A percentile compares a stretch with the other conserved stretches of the same genome.
Evolutionary conservation across 2,797 vertebrate genomes (phyloP).

Genomic region (Eremophila alpestris): DNA sequence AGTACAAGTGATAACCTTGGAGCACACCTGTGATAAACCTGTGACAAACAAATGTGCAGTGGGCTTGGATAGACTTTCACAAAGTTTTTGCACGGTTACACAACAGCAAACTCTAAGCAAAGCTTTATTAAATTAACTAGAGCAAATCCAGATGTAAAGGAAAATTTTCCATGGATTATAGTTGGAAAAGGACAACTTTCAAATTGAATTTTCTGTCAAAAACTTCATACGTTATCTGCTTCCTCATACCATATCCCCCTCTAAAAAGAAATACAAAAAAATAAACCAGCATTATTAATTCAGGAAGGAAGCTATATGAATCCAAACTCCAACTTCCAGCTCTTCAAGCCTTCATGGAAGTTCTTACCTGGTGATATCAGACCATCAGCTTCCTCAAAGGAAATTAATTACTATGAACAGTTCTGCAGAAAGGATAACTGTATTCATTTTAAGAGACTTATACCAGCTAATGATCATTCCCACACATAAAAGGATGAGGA

Average conservation of each 20-base stretch:
- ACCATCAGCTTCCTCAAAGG: background rate
- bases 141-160: background rate
- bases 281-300: background rate
- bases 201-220: background rate
- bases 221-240: background rate
- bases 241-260: fast-evolving
- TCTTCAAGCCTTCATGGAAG: background rate
- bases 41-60: background rate
- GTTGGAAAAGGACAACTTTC: background rate
- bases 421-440: background rate
- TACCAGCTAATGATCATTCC: background rate
- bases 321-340: background rate
- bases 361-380: background rate
- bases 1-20: background rate
- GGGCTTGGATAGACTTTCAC: background rate
- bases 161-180: background rate
- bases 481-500: background rate
- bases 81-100: background rate
- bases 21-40: background rate
- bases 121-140: background rate
- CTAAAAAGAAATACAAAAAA: background rate
- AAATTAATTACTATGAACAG: background rate
- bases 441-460: background rate
- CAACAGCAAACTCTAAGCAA: background rate
- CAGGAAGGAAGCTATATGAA: background rate